Evolutionary conservation across 2,888 invertebrate genomes (phyloP), one percentile per base, ranked within the genome.

Genomic region (Tetragonula carbonaria): DNA sequence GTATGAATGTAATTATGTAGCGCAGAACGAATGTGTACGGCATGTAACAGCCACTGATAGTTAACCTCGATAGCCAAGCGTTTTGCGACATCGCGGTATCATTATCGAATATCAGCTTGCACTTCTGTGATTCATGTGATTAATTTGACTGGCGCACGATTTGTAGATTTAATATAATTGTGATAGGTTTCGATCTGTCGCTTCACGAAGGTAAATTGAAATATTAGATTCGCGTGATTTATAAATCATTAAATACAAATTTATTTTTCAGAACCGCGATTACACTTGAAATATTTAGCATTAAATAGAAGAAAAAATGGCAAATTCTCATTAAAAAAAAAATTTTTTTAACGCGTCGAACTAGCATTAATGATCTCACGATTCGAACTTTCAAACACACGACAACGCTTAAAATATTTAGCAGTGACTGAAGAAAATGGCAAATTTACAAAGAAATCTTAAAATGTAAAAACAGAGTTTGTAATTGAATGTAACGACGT

Each of bases 21-120:
- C 16, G 62, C 8, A 62, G 16, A 23, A 62, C 28, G 23, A 62
- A 62, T 16, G 18, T 28, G 62, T 6, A 16, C 28, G 28, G 23
- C 28, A 33, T 3, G 3, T 4, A 33, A 38, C 38, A 33, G 33
- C 18, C 21, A 13, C 4, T 21, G 33, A 65, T 21, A 33, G 33
- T 65, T 65, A 65, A 65, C 38, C 11, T 21, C 13, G 65, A 33
- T 38, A 33, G 13, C 4, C 65, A 33, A 13, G 13, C 33, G 21
- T 65, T 65, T 65, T 33, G 5, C 65, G 79, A 82, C 28, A 76
- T 57, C 55, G 18, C 75, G 18, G 67, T 53, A 67, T 68, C 66
- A 55, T 76, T 76, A 68, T 76, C 75, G 45, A 68, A 23, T 68
- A 76, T 76, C 67, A 59, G 45, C 57, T 65, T 33, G 65, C 33